These are phyloP conservation scores for Lamellibrachia columna DNA, from an alignment of 2,888 invertebrate species.

Conservation along the genomic window DNA sequence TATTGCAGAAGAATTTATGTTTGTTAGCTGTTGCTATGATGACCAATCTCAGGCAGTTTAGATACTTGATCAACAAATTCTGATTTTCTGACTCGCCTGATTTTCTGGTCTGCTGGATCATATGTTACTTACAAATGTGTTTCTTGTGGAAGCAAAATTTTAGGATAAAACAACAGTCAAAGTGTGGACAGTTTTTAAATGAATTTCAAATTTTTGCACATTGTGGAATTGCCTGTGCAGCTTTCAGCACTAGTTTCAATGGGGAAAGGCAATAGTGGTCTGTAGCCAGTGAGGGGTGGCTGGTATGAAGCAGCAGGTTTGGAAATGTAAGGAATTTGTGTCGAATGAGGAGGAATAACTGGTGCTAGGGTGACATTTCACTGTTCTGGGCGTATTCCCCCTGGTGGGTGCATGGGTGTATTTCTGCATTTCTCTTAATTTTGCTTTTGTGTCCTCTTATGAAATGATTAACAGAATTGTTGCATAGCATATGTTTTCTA, in stretches of 20 bases:
- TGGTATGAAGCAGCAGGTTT: background rate
- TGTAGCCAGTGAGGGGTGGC: background rate
- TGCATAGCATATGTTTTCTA: too few species aligned
- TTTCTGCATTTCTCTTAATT: too few species aligned
- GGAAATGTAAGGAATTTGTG: background rate
- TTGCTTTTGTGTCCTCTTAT: too few species aligned
- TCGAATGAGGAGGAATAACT: background rate
- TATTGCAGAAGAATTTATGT: background rate
- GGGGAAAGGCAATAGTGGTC: background rate
- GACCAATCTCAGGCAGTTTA: background rate
- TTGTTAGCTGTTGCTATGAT: background rate
- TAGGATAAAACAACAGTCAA: background rate
- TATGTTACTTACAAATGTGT: background rate
- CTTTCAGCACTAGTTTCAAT: background rate
- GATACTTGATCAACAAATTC: too few species aligned
- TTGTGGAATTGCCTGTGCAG: too few species aligned
- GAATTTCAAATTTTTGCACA: background rate
- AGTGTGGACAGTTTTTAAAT: background rate
- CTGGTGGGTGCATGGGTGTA: too few species aligned
- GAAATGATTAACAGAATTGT: too few species aligned
- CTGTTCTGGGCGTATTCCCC: too few species aligned
- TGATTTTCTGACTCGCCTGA: background rate
- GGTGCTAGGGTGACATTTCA: background rate
- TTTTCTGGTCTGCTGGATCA: background rate
- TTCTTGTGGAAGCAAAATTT: background rate